These are phyloP conservation scores for Scomberomorus guttatus DNA, from an alignment of 2,797 vertebrate genomes.

Conservation along the genomic window DNA sequence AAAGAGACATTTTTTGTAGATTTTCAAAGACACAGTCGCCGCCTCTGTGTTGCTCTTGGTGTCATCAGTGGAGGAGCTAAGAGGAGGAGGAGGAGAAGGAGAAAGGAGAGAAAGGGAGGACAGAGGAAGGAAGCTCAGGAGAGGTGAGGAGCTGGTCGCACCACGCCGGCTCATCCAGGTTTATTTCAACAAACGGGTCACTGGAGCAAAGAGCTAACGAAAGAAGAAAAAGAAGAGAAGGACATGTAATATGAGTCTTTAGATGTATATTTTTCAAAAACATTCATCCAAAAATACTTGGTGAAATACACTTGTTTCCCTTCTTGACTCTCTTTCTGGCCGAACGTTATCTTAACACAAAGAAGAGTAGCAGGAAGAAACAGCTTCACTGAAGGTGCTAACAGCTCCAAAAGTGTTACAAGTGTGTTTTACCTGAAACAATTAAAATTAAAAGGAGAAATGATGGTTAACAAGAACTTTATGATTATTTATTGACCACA, in stretches of 20 bases:
- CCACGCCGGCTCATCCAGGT: conserved; percentile 60
- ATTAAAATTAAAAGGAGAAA: no score
- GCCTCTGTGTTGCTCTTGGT: background rate
- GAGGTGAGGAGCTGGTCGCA: conserved; percentile 41
- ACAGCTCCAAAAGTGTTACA: no score
- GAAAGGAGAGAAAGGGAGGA: conserved; percentile 60
- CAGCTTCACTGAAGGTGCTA: no score
- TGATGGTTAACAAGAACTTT: no score
- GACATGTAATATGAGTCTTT: background rate
- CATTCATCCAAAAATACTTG: background rate
- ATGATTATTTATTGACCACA: no score
- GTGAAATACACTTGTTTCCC: background rate
- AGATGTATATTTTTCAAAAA: background rate
- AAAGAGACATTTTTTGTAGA: background rate
- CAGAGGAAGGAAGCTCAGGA: conserved; percentile 36
- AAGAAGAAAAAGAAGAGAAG: background rate
- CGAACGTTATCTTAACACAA: no score
- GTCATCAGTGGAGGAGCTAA: background rate
- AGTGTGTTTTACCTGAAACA: no score
- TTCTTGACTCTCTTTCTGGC: no score
- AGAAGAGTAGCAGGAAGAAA: no score
- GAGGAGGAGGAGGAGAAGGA: conserved; percentile 42
- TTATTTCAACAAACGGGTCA: conserved; percentile 68
- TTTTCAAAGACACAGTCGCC: background rate
- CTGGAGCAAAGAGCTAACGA: conserved; percentile 36